phyloP scores from a whole-genome alignment of 2,113 vertebrate species.

The Heterocephalus glaber region DNA sequence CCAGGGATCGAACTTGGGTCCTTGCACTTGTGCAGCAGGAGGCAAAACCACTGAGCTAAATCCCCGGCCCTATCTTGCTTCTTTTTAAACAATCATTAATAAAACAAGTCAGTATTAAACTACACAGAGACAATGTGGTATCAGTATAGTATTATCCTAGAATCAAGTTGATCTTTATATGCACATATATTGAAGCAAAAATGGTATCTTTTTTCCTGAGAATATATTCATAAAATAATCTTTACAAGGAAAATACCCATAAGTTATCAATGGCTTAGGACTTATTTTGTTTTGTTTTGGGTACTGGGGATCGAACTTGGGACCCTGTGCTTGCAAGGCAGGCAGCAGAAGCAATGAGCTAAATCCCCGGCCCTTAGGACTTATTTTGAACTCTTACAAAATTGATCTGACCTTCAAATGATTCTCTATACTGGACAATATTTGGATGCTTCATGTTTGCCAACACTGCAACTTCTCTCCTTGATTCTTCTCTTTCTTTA shows the following conservation, averaged over 20 bases:
- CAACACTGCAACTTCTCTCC: conserved; percentile 97
- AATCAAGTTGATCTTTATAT: not conserved
- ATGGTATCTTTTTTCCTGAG: conserved; percentile 37
- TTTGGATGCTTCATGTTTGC: conserved; percentile 99
- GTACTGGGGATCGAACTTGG: too few relatives aligned
- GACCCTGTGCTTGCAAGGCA: too few relatives aligned
- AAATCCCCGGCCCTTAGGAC: too few relatives aligned
- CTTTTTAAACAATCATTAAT: conserved; percentile 27
- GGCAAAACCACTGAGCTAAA: too few relatives aligned
- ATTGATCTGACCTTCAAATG: conserved; percentile 94
- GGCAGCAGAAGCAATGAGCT: too few relatives aligned
- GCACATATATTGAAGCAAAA: not conserved
- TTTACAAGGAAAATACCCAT: not conserved
- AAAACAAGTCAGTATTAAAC: not conserved
- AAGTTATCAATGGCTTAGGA: not conserved
- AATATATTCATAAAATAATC: conserved; percentile 27
- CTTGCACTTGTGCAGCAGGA: too few relatives aligned
- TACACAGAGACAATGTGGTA: not conserved
- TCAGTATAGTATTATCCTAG: not conserved
- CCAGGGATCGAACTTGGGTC: too few relatives aligned
- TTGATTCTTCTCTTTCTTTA: conserved; percentile 96
- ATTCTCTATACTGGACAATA: conserved; percentile 97
- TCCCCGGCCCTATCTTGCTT: too few relatives aligned
- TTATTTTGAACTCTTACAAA: conserved; percentile 23
- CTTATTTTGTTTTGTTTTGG: too few relatives aligned